These are phyloP conservation scores for Odontocerum albicorne DNA, from an alignment of 2,888 invertebrate genomes.

Conservation along the genomic window DNA sequence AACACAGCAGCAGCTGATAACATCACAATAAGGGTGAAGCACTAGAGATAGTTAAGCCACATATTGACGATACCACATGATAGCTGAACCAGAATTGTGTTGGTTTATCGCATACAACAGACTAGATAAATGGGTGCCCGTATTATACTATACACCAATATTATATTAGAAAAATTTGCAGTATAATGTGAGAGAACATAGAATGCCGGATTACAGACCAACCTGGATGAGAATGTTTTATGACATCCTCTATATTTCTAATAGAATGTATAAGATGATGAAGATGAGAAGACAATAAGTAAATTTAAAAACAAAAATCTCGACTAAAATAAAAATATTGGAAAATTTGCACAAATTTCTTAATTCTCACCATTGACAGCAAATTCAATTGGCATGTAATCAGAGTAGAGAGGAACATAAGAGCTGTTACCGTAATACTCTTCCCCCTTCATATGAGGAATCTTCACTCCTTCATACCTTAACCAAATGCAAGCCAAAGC, in stretches of 20 bases:
- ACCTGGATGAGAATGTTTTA: too few species aligned
- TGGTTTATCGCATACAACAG: too few species aligned
- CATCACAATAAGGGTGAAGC: too few species aligned
- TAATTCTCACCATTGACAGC: slow-evolving; percentile 63
- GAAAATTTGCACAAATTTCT: slow-evolving; percentile 6
- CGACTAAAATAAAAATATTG: slow-evolving; percentile 1
- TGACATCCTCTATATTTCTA: too few species aligned
- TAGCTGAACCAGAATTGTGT: too few species aligned
- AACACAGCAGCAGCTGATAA: too few species aligned
- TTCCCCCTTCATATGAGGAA: slow-evolving; percentile 72
- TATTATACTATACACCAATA: neutral
- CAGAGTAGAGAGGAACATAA: slow-evolving; percentile 69
- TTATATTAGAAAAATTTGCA: neutral
- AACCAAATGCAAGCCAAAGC: slow-evolving; percentile 73
- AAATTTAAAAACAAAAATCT: slow-evolving; percentile 2
- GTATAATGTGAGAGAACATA: too few species aligned
- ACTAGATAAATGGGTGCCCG: neutral
- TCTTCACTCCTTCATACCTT: slow-evolving; percentile 66
- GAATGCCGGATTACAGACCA: too few species aligned
- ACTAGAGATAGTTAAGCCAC: too few species aligned
- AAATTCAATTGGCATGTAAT: slow-evolving; percentile 76
- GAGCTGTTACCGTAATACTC: slow-evolving; percentile 62
- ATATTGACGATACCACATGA: too few species aligned
- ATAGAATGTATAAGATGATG: too few species aligned
- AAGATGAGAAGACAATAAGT: too few species aligned